phyloP scores from a whole-genome alignment of 37 sponge, comb jelly and placozoan species.

The Lycopodina hypogea region DNA sequence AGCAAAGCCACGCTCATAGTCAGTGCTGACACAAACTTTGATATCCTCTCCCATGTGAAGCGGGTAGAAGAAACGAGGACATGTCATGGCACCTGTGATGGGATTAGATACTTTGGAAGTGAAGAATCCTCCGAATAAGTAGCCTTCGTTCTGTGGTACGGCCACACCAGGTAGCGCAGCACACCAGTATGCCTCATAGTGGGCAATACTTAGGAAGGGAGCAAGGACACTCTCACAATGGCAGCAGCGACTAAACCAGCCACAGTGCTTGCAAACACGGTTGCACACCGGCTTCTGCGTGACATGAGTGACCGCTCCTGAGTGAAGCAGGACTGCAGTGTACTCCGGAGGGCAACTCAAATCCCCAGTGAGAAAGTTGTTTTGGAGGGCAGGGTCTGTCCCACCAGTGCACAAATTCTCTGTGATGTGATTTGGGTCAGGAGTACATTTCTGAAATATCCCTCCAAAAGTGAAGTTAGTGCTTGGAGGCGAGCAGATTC shows the following conservation, averaged over 20 bases:
- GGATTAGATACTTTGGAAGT: constrained; percentile 61
- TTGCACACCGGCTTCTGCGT: constrained; percentile 13
- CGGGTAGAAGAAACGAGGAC: constrained; percentile 55
- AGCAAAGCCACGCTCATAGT: constrained; percentile 49
- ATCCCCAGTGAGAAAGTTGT: constrained; percentile 60
- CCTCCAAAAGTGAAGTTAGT: constrained; percentile 71
- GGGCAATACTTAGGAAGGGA: constrained; percentile 18
- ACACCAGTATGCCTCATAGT: constrained; percentile 70
- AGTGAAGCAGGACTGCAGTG: constrained; percentile 48
- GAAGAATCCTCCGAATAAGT: constrained; percentile 76
- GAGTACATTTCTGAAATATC: constrained; percentile 63
- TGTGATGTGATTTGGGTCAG: constrained; percentile 11
- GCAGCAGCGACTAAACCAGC: constrained; percentile 12
- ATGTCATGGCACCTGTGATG: constrained; percentile 46
- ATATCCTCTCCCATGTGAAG: constrained; percentile 60
- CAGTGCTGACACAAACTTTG: constrained; percentile 55
- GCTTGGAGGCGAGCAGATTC: constrained; percentile 27
- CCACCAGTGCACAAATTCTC: constrained; percentile 44
- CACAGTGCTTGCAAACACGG: constrained; percentile 25
- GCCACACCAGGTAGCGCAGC: constrained; percentile 18
- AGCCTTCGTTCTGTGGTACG: constrained; percentile 41
- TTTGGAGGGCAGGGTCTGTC: constrained; percentile 26
- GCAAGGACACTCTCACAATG: constrained; percentile 23
- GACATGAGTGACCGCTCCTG: constrained; percentile 34
- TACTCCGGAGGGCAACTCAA: constrained; percentile 53